A percentile compares a stretch with the other conserved stretches of the same genome.
Conservation (phyloP, 2,113 vertebrate species). For the Micronycteris hirsuta region DNA sequence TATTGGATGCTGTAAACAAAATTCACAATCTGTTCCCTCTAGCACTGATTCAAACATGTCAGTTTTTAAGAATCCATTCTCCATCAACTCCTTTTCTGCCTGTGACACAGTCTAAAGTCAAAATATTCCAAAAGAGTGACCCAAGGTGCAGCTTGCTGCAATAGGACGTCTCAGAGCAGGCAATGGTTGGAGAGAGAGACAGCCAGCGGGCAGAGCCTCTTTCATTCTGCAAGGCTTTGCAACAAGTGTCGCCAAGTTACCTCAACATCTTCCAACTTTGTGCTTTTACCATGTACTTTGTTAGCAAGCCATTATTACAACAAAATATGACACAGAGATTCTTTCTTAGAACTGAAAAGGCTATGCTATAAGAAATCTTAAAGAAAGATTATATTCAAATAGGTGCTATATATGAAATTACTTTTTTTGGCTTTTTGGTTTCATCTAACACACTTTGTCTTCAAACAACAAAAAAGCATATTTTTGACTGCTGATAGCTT, state of each 20-base stretch:
- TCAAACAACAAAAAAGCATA: slow-evolving; percentile 73
- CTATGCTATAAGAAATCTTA: slow-evolving; percentile 78
- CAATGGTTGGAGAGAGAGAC: slow-evolving; percentile 77
- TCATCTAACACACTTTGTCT: slow-evolving; percentile 77
- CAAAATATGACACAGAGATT: slow-evolving; percentile 79
- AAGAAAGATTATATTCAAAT: slow-evolving; percentile 78
- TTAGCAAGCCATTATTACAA: slow-evolving; percentile 79
- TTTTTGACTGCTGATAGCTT: slow-evolving; percentile 77
- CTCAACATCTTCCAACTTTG: slow-evolving; percentile 73
- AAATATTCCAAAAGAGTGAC: slow-evolving; percentile 81
- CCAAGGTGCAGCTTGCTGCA: slow-evolving; percentile 81
- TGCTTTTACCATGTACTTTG: slow-evolving; percentile 72
- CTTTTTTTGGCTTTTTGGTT: slow-evolving; percentile 75
- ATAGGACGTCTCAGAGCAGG: slow-evolving; percentile 79
- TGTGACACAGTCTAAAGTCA: slow-evolving; percentile 80
- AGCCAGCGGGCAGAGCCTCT: slow-evolving; percentile 78
- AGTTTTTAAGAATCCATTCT: slow-evolving; percentile 77
- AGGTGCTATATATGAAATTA: slow-evolving; percentile 80
- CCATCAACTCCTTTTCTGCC: slow-evolving; percentile 81
- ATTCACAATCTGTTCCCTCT: slow-evolving; percentile 89
- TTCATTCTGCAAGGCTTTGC: slow-evolving; percentile 76
- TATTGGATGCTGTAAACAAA: slow-evolving; percentile 93
- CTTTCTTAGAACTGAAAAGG: slow-evolving; percentile 76
- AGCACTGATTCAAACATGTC: slow-evolving; percentile 75
- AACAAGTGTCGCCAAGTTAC: slow-evolving; percentile 70